Evolutionary conservation across 2,113 vertebrate species (phyloP).

Genomic region (Cryptomyrus ogoouensis): DNA sequence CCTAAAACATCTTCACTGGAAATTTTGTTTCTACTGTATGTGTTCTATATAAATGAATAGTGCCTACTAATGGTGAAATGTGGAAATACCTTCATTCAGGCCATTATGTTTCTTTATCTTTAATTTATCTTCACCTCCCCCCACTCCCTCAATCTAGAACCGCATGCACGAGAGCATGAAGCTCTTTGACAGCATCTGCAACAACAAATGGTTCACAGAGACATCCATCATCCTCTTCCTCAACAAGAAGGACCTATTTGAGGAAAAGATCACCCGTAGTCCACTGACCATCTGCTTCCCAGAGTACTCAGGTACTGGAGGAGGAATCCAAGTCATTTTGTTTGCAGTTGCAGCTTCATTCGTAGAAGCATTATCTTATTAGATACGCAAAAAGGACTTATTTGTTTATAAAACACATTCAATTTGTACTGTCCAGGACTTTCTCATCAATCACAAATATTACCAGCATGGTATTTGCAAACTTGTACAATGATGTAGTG

Average conservation of each 20-base stretch:
- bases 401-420: background rate
- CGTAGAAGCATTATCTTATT: background rate
- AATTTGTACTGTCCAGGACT: background rate
- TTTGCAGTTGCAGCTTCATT: background rate
- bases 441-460: background rate
- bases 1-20: background rate
- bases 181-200: slow-evolving; percentile 97
- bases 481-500: background rate
- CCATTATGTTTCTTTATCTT: background rate
- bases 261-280: slow-evolving; percentile 93
- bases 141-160: slow-evolving; percentile 64
- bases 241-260: slow-evolving; percentile 99
- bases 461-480: background rate
- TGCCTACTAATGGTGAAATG: background rate
- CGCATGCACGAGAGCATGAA: slow-evolving; percentile 99
- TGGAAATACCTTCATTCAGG: background rate
- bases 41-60: background rate
- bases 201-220: slow-evolving; percentile 99
- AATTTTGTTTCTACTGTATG: background rate
- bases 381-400: background rate
- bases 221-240: slow-evolving; percentile 99
- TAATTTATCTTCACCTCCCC: background rate
- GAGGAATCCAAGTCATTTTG: background rate
- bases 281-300: slow-evolving; percentile 92
- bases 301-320: slow-evolving; percentile 79